These are phyloP conservation scores for Lepidochrysops patricia DNA, from an alignment of 2,888 invertebrate species.

Conservation along the genomic window DNA sequence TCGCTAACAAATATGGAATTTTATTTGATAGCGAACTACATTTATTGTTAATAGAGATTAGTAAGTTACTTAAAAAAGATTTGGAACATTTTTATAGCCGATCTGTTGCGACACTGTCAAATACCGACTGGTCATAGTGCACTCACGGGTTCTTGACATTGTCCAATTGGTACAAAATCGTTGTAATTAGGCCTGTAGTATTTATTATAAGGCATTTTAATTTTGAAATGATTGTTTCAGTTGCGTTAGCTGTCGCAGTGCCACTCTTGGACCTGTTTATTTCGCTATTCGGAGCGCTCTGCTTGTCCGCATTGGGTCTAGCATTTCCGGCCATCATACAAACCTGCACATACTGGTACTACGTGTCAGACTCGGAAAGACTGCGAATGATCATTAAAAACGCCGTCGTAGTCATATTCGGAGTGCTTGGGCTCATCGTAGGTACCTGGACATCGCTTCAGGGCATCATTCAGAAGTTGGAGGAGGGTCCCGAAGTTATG, in stretches of 20 bases:
- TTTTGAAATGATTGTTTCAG: too few relatives aligned
- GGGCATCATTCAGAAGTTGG: constrained; percentile 76
- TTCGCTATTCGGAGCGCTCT: constrained; percentile 90
- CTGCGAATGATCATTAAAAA: constrained; percentile 77
- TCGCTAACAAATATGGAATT: too few relatives aligned
- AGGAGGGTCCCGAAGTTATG: constrained; percentile 24
- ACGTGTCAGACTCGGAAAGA: constrained; percentile 69
- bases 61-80: too few relatives aligned
- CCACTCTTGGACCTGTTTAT: constrained; percentile 89
- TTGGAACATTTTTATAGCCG: too few relatives aligned
- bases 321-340: constrained; percentile 94
- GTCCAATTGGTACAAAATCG: too few relatives aligned
- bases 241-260: constrained; percentile 87
- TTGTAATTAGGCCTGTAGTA: too few relatives aligned
- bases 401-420: constrained; percentile 77
- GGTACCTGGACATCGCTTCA: constrained; percentile 81
- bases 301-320: constrained; percentile 89
- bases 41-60: too few relatives aligned
- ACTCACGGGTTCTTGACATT: too few relatives aligned
- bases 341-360: constrained; percentile 86
- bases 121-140: too few relatives aligned
- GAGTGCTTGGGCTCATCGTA: constrained; percentile 78
- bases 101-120: too few relatives aligned
- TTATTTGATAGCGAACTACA: too few relatives aligned
- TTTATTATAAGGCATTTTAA: too few relatives aligned